Conservation (phyloP, 2,888 invertebrate species). For the Scaeva pyrastri region DNA sequence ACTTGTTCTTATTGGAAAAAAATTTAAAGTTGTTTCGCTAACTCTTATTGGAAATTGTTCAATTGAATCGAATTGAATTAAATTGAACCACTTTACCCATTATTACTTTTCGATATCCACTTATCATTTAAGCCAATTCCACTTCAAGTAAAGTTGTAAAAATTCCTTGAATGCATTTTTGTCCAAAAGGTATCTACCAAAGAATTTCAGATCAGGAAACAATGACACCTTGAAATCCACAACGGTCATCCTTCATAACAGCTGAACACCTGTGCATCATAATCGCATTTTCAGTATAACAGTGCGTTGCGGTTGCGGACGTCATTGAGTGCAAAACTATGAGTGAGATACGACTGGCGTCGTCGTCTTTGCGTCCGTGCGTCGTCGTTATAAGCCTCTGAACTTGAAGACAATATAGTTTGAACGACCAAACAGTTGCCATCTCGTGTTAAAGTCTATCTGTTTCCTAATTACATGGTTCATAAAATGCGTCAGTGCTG, state of each 20-base stretch:
- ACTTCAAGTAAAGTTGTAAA: no score
- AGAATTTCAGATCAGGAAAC: neutral
- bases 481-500: slow-evolving; percentile 64
- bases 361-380: slow-evolving; percentile 25
- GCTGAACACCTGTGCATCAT: slow-evolving; percentile 67
- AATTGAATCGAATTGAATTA: no score
- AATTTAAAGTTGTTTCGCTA: no score
- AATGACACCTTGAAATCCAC: slow-evolving; percentile 14
- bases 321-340: slow-evolving; percentile 57
- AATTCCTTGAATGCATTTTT: no score
- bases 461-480: slow-evolving; percentile 71
- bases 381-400: slow-evolving; percentile 54
- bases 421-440: slow-evolving; percentile 72
- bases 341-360: slow-evolving; percentile 72
- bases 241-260: slow-evolving; percentile 22
- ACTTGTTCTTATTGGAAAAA: no score
- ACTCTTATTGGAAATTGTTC: no score
- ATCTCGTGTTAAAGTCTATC: slow-evolving; percentile 63
- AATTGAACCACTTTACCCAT: no score
- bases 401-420: slow-evolving; percentile 58
- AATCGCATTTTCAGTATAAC: slow-evolving; percentile 2
- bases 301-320: slow-evolving; percentile 40
- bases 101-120: no score
- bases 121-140: no score
- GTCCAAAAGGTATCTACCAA: no score